These are phyloP conservation scores for Hololepta plana DNA, from an alignment of 2,888 invertebrate genomes.

Conservation along the genomic window DNA sequence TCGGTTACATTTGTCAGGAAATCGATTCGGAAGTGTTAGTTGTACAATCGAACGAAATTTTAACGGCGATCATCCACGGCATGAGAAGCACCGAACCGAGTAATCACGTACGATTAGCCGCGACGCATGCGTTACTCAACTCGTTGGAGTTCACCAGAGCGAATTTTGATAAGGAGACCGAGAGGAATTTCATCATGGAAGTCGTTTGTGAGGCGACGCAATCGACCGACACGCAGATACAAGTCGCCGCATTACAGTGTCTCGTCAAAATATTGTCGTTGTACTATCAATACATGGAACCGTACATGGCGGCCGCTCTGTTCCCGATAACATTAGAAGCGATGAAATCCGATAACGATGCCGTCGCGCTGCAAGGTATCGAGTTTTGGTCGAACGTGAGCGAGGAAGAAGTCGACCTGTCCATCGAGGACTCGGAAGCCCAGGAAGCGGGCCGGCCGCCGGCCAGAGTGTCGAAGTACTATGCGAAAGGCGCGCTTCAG, in stretches of 20 bases:
- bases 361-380: slow-evolving; percentile 93
- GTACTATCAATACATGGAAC: slow-evolving; percentile 98
- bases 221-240: slow-evolving; percentile 74
- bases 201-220: slow-evolving; percentile 97
- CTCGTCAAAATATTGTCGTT: slow-evolving; percentile 94
- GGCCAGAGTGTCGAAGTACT: slow-evolving; percentile 79
- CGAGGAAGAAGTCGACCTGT: slow-evolving; percentile 94
- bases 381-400: slow-evolving; percentile 99
- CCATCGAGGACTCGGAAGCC: slow-evolving; percentile 89
- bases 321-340: slow-evolving; percentile 97
- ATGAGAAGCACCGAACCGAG: slow-evolving; percentile 92
- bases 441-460: slow-evolving; percentile 88
- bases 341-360: slow-evolving; percentile 93
- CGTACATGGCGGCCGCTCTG: slow-evolving; percentile 94
- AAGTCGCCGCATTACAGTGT: slow-evolving; percentile 95
- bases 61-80: slow-evolving; percentile 97
- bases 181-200: slow-evolving; percentile 98
- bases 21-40: slow-evolving; percentile 87
- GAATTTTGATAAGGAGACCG: slow-evolving; percentile 94
- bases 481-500: slow-evolving; percentile 95
- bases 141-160: slow-evolving; percentile 96
- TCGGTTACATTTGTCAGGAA: slow-evolving; percentile 98
- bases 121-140: slow-evolving; percentile 90
- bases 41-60: slow-evolving; percentile 84
- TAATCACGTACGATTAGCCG: slow-evolving; percentile 86